A percentile compares a stretch with the other conserved stretches of the same genome.
Evolutionary conservation across 2,888 invertebrate genomes (phyloP).

Genomic region (Chironomus tentans): DNA sequence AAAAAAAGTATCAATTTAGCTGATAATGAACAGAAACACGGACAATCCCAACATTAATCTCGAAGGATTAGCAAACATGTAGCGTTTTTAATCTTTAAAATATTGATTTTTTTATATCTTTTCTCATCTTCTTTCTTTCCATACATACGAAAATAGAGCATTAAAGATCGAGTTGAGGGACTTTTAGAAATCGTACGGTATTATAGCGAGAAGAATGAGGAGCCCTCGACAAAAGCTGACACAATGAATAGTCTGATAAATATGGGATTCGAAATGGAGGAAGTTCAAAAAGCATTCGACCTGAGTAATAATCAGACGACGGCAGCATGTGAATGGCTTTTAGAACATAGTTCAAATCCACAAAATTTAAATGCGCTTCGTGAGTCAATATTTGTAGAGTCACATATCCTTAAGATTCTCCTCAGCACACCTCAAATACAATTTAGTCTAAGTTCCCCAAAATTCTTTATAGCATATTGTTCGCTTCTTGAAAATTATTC

Average conservation of each 20-base stretch:
- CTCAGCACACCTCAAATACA: conserved; percentile 22
- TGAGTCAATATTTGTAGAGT: conserved; percentile 22
- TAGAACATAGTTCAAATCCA: background rate
- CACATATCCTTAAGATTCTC: conserved; percentile 21
- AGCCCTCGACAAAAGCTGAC: background rate
- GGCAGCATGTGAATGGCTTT: conserved; percentile 17
- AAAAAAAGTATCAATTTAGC: too few species aligned
- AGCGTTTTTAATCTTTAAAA: background rate
- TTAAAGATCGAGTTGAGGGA: conserved; percentile 18
- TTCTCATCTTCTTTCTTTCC: background rate
- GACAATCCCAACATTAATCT: too few species aligned
- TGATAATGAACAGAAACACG: background rate
- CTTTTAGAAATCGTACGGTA: conserved; percentile 18
- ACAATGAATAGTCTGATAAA: conserved; percentile 8
- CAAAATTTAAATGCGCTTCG: conserved; percentile 10
- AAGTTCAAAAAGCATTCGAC: background rate
- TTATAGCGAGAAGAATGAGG: conserved; percentile 25
- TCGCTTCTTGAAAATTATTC: conserved; percentile 26
- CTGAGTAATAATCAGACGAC: conserved; percentile 1
- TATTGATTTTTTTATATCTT: background rate
- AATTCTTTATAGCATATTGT: conserved; percentile 23
- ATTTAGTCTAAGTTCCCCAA: conserved; percentile 14
- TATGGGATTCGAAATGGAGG: conserved; percentile 22
- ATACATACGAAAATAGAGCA: background rate
- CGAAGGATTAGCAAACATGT: too few species aligned